Evolutionary conservation across 2,113 vertebrate genomes (phyloP).

Genomic region (Labeo catla): DNA sequence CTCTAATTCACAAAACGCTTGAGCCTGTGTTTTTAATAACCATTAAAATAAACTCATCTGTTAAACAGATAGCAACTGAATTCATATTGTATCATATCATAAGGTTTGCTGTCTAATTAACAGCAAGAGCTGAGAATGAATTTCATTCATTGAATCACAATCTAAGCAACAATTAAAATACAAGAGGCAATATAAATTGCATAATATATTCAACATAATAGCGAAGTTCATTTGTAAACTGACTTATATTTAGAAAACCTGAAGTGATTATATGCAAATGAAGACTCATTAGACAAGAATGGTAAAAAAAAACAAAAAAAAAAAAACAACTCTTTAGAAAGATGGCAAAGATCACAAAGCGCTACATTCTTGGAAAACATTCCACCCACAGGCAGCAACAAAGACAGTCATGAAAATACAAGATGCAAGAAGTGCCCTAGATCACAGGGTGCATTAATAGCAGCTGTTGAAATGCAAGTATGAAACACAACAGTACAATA

Average conservation of each 20-base stretch:
- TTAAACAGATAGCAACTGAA: background rate
- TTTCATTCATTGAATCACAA: background rate
- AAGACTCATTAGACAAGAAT: no score
- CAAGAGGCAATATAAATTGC: background rate
- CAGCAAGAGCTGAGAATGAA: background rate
- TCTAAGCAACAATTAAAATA: background rate
- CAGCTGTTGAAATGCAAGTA: background rate
- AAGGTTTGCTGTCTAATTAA: background rate
- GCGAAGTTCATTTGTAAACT: no score
- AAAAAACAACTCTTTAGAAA: background rate
- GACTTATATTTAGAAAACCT: no score
- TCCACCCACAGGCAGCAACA: background rate
- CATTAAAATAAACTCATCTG: background rate
- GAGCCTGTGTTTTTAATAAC: no score
- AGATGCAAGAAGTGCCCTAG: background rate
- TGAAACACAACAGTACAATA: background rate
- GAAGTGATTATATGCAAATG: no score
- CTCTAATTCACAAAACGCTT: no score
- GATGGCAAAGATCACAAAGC: background rate
- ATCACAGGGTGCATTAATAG: background rate
- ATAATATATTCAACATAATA: background rate
- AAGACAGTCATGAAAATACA: background rate
- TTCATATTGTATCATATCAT: background rate
- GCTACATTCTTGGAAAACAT: slow-evolving; percentile 7
- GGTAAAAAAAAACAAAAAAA: background rate